Evolutionary conservation across 2,888 invertebrate species (phyloP).

Genomic region (Eupithecia tripunctaria): DNA sequence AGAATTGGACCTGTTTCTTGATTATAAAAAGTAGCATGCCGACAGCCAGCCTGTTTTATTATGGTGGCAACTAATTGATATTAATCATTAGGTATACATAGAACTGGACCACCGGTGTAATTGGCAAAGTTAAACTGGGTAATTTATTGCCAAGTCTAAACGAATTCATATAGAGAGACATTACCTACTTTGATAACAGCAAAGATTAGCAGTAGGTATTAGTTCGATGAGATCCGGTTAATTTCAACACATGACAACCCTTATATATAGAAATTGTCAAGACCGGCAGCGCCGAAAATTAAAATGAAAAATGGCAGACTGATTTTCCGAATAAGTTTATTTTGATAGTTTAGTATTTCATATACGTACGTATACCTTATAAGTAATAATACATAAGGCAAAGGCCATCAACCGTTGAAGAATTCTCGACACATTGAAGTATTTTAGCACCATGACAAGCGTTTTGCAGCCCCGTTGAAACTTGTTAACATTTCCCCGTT

Average conservation of each 20-base stretch:
- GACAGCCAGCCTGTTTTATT: constrained; percentile 16
- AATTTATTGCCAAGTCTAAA: neutral
- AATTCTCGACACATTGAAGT: constrained; percentile 13
- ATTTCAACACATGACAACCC: neutral
- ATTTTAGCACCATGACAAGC: constrained; percentile 18
- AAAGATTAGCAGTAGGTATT: neutral
- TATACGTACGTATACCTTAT: neutral
- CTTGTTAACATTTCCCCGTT: constrained; percentile 34
- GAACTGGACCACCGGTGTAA: neutral
- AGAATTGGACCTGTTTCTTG: constrained; percentile 37
- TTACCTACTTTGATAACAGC: neutral
- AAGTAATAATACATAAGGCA: neutral
- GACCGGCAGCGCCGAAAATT: neutral
- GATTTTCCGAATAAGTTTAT: neutral
- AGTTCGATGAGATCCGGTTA: neutral
- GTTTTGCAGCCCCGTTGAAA: constrained; percentile 24
- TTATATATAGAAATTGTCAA: neutral
- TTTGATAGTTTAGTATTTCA: neutral
- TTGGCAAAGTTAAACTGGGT: neutral
- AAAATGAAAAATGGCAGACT: neutral
- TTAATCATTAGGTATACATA: constrained; percentile 46
- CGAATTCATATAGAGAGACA: neutral
- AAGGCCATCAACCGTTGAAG: constrained; percentile 18
- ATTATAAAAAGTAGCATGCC: constrained; percentile 32
- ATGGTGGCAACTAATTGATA: constrained; percentile 49